Evolutionary conservation across 2,113 vertebrate genomes (phyloP).

Genomic region (Garra rufa): DNA sequence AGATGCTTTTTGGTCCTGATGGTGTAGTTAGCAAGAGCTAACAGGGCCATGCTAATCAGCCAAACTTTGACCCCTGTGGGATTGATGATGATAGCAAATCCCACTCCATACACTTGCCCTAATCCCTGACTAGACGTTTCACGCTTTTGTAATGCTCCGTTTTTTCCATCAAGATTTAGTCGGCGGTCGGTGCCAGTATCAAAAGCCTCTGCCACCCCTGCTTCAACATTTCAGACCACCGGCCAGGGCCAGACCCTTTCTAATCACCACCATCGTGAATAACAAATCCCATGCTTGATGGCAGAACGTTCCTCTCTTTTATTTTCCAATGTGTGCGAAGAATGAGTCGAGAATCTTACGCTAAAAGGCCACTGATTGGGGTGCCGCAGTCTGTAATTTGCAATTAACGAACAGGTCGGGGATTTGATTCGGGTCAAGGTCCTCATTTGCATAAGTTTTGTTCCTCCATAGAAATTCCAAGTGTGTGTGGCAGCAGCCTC

Average conservation of each 20-base stretch:
- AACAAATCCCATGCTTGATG: slow-evolving; percentile 65
- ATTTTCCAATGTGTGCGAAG: slow-evolving; percentile 70
- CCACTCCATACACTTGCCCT: slow-evolving; percentile 35
- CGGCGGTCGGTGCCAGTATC: slow-evolving; percentile 48
- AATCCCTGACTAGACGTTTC: slow-evolving; percentile 48
- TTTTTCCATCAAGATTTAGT: slow-evolving; percentile 60
- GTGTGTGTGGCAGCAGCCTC: slow-evolving; percentile 48
- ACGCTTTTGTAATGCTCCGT: slow-evolving; percentile 64
- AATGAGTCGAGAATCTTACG: slow-evolving; percentile 77
- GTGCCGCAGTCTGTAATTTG: slow-evolving; percentile 82
- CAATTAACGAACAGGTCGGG: slow-evolving; percentile 79
- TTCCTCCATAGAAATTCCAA: slow-evolving; percentile 61
- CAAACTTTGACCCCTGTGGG: neutral
- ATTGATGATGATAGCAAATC: neutral
- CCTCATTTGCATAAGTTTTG: slow-evolving; percentile 77
- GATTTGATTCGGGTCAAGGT: slow-evolving; percentile 83
- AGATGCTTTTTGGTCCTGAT: neutral
- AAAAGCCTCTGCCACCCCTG: slow-evolving; percentile 36
- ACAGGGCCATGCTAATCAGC: neutral
- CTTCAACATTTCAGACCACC: slow-evolving; percentile 34
- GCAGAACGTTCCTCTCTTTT: slow-evolving; percentile 70
- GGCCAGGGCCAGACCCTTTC: slow-evolving; percentile 47
- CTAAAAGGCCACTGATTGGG: slow-evolving; percentile 80
- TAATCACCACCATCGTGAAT: slow-evolving; percentile 60
- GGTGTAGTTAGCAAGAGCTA: neutral